Percentiles rank a stretch among this genome's conserved stretches.
phyloP scores from a whole-genome alignment of 2,113 vertebrate species.

The Noctilio leporinus region DNA sequence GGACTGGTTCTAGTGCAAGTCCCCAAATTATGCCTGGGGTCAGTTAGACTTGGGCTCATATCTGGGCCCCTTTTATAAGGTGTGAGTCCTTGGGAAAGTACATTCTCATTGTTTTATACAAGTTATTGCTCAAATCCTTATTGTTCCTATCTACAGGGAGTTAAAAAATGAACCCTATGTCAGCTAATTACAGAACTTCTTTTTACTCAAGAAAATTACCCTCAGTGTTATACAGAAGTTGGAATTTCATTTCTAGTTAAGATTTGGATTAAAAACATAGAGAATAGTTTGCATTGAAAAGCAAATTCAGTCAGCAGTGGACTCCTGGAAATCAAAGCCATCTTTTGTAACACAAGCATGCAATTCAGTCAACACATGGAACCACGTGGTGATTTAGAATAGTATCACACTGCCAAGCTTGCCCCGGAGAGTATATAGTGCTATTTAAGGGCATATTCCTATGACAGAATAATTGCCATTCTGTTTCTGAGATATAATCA shows the following conservation, averaged over 20 bases:
- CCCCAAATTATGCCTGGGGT: not conserved
- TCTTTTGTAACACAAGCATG: not conserved
- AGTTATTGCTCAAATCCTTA: not conserved
- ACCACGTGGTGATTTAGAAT: not conserved
- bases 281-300: not conserved
- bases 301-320: not conserved
- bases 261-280: not conserved
- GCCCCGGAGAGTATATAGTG: not conserved
- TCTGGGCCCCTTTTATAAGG: not conserved
- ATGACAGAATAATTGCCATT: not conserved
- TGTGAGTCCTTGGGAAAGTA: not conserved
- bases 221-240: not conserved
- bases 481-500: not conserved
- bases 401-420: not conserved
- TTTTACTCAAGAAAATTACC: not conserved
- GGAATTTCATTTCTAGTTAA: not conserved
- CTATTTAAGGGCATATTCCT: not conserved
- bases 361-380: not conserved
- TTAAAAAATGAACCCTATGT: not conserved
- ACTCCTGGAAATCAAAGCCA: not conserved
- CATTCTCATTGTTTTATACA: not conserved
- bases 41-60: not conserved
- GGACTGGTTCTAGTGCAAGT: not conserved
- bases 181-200: not conserved
- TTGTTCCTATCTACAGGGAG: not conserved